phyloP scores from a whole-genome alignment of 2,113 vertebrate genomes.

The Oenanthe melanoleuca region DNA sequence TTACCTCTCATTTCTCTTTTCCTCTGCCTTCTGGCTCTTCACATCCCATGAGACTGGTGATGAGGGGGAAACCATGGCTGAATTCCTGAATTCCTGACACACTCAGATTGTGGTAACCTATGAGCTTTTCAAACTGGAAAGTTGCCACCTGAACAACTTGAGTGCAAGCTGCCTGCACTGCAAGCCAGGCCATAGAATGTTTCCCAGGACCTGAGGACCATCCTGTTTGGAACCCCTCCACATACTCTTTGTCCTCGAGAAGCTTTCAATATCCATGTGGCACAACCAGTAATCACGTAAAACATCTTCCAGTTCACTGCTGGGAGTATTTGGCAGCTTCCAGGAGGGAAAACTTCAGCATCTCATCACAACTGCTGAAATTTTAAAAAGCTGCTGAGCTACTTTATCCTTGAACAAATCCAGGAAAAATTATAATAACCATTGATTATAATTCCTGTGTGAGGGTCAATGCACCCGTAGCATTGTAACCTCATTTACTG shows the following conservation, averaged over 20 bases:
- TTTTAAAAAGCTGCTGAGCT: background rate
- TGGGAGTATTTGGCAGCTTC: background rate
- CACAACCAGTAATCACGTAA: background rate
- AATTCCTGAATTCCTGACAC: background rate
- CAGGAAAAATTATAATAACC: background rate
- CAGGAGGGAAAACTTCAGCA: background rate
- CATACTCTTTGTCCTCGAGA: background rate
- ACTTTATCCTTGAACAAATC: background rate
- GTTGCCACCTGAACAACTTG: background rate
- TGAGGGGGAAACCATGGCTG: background rate
- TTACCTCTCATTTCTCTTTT: background rate
- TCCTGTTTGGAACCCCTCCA: background rate
- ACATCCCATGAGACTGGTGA: background rate
- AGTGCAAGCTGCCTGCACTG: background rate
- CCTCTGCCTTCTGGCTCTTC: background rate
- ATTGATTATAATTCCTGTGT: background rate
- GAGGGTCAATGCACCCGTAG: background rate
- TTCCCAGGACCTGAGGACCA: background rate
- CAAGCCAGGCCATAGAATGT: background rate
- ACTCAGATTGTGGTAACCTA: background rate
- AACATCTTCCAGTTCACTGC: background rate
- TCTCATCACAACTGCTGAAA: background rate
- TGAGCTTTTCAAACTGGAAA: background rate
- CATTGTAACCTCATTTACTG: conserved; percentile 18
- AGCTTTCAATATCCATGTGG: background rate